These are phyloP conservation scores for Rhodinocichla rosea DNA, from an alignment of 2,113 vertebrate species.

Conservation along the genomic window DNA sequence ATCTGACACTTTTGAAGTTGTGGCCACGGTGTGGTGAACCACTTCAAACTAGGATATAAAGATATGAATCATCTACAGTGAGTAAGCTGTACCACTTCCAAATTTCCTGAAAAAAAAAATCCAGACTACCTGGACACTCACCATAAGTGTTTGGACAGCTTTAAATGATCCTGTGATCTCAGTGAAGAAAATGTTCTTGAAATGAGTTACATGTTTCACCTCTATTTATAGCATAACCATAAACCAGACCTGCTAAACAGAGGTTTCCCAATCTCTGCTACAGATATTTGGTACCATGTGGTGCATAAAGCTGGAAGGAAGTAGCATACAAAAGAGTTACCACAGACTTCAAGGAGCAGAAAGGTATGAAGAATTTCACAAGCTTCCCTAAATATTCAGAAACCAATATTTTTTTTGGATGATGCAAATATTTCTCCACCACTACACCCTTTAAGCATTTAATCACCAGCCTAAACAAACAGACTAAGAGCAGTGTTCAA, in stretches of 20 bases:
- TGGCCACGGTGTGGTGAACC: neutral
- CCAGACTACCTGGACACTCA: constrained; percentile 34
- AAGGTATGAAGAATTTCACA: constrained; percentile 3
- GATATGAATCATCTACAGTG: constrained; percentile 38
- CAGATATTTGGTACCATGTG: constrained; percentile 2
- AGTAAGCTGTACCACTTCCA: constrained; percentile 42
- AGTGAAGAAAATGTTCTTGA: constrained; percentile 55
- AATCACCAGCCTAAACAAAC: neutral
- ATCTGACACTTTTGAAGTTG: constrained; percentile 21
- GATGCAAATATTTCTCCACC: neutral
- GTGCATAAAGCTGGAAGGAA: neutral
- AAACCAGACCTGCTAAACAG: constrained; percentile 46
- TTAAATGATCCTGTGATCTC: constrained; percentile 57
- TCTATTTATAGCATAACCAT: constrained; percentile 61
- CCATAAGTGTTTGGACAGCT: constrained; percentile 35
- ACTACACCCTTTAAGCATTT: neutral
- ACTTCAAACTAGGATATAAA: constrained; percentile 37
- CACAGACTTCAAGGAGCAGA: neutral
- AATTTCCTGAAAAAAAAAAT: constrained; percentile 18
- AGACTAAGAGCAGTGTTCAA: neutral
- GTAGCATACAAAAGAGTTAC: neutral
- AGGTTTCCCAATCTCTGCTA: constrained; percentile 47
- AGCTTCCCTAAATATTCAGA: neutral
- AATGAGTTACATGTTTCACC: constrained; percentile 44
- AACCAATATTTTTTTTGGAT: neutral